Base-by-base conservation (phyloP, 2,888 invertebrate species). In the Eupeodes latifasciatus region DNA sequence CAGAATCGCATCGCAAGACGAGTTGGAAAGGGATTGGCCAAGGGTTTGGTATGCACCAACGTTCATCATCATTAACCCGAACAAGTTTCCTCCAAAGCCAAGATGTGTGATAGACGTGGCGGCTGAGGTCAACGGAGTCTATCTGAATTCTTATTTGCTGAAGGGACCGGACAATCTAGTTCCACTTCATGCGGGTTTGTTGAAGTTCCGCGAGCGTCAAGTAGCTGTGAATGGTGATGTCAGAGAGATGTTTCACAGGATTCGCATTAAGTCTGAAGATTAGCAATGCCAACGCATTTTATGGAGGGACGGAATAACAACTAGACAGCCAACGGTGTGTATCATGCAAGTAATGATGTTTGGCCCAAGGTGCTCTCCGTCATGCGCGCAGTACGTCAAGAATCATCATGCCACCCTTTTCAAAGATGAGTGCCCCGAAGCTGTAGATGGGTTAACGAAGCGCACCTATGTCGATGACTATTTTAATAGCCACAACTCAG, bases 31-130 rank as follows among this genome's bases (percentile, higher is more conserved):
- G 51, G 51, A 44, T 7, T 64, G 81, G 44, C 40, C 79, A 5
- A 84, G 81, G 64, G 86, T 83, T 1, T 91, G 90, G 91, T 91
- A 91, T 67, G 59, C 91, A 2, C 91, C 91, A 4, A 90, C 90
- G 44, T 91, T 86, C 16, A 66, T 69, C 2, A 80, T 81, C 0
- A 47, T 27, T 11, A 90, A 89, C 27, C 74, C 69, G 14, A 84
- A 79, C 27, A 86, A 81, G 5, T 2, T 76, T 6, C 79, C 84
- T 40, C 62, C 57, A 14, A 84, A 86, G 64, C 47, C 86, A 4
- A 74, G 86, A 16, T 27, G 78, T 57, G 85, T 87, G 12, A 81
- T 82, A n/a, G 85, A 85, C 66, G 88, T 81, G 3, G 89, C 89
- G 4, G 81, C 89, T 4, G 44, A 62, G 2, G 86, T 85, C 12